Evolutionary conservation across 53 echinoderm and acorn worm genomes (phyloP).

Genomic region (Zoroaster sp.): DNA sequence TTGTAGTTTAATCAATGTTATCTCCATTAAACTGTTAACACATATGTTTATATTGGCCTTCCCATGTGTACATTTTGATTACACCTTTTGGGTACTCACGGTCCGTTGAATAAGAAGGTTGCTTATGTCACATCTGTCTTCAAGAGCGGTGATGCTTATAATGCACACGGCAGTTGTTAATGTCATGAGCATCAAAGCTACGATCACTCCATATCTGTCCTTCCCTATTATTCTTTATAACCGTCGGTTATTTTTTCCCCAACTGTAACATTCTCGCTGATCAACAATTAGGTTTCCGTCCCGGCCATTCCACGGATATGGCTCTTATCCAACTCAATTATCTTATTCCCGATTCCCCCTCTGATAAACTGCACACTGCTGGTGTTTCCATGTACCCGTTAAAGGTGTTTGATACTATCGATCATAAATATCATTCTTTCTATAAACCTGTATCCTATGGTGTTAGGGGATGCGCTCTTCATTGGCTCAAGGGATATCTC

Average conservation of each 20-base stretch:
- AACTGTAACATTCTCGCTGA: background rate
- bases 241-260: background rate
- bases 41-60: no score
- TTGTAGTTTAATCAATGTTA: no score
- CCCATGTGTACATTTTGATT: no score
- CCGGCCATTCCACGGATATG: background rate
- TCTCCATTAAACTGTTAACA: no score
- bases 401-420: constrained; percentile 46
- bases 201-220: background rate
- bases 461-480: constrained; percentile 8
- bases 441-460: constrained; percentile 20
- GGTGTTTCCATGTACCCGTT: constrained; percentile 14
- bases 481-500: background rate
- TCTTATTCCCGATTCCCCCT: background rate
- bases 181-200: no score
- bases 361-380: background rate
- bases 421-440: constrained; percentile 5
- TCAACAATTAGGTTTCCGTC: constrained; percentile 5
- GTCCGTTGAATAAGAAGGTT: no score
- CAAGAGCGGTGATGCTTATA: no score
- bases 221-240: background rate
- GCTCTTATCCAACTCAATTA: background rate
- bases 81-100: no score
- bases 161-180: no score
- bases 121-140: no score